Conservation (phyloP, 2,113 vertebrate genomes). For the Lepidothrix coronata region DNA sequence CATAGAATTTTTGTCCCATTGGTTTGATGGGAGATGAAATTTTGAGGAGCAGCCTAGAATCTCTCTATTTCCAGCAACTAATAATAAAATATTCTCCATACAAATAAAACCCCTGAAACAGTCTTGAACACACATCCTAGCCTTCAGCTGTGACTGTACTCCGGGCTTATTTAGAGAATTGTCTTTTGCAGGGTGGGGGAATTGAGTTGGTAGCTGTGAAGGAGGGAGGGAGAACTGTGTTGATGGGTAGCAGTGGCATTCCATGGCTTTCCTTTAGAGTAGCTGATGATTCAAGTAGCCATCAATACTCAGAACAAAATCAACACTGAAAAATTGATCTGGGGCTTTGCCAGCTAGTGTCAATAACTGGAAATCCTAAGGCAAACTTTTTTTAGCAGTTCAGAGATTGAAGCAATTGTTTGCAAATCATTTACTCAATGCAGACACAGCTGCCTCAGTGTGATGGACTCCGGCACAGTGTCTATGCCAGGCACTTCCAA, state of each 20-base stretch:
- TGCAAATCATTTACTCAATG: neutral
- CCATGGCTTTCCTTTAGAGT: neutral
- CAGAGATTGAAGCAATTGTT: neutral
- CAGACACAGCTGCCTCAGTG: neutral
- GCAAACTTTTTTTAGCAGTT: constrained; percentile 6
- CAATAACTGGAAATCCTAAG: neutral
- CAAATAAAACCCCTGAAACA: neutral
- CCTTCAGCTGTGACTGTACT: neutral
- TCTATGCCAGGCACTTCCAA: neutral
- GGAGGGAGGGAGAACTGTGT: neutral
- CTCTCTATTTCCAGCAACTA: neutral
- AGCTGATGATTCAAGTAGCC: neutral
- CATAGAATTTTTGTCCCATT: neutral
- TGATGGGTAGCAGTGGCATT: neutral
- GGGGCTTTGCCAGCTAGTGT: neutral
- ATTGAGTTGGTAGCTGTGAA: neutral
- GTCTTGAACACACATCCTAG: neutral
- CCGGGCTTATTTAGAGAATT: neutral
- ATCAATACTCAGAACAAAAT: neutral
- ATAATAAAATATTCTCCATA: neutral
- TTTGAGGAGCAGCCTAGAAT: neutral
- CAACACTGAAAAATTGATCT: neutral
- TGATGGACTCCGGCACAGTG: neutral
- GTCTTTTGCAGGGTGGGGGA: neutral
- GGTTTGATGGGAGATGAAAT: neutral